Conservation (phyloP, 1,140 invertebrate genomes). For the Myzus persicae region DNA sequence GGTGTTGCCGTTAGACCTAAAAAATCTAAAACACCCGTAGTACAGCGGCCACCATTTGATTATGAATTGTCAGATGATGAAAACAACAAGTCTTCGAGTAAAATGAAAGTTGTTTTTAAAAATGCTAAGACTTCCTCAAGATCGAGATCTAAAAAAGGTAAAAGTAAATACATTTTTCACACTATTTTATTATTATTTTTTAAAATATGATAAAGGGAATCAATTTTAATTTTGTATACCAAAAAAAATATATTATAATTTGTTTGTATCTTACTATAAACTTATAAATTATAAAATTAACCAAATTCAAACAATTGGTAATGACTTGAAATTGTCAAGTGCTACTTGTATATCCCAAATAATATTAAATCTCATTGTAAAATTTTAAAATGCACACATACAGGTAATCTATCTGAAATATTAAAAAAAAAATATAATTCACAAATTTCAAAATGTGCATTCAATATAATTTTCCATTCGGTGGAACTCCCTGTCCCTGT, state of each 20-base stretch:
- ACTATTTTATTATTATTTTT: not conserved
- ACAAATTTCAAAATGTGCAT: not conserved
- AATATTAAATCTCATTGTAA: not conserved
- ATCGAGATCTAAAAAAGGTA: slow-evolving; percentile 49
- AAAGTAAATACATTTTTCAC: slow-evolving; percentile 37
- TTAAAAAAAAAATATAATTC: not conserved
- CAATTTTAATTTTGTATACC: not conserved
- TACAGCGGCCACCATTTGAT: not conserved
- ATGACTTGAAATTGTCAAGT: not conserved
- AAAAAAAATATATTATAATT: too few relatives aligned
- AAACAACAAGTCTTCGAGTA: slow-evolving; percentile 35
- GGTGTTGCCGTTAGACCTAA: not conserved
- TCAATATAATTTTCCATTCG: not conserved
- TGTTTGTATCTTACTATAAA: not conserved
- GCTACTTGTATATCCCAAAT: not conserved
- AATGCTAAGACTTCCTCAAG: not conserved
- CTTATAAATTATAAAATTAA: not conserved
- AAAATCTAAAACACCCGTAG: slow-evolving; percentile 39
- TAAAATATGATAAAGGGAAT: not conserved
- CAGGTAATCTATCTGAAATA: not conserved
- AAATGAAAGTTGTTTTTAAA: slow-evolving; percentile 55
- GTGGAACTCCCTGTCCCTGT: not conserved
- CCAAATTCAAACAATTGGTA: not conserved
- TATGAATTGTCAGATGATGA: slow-evolving; percentile 40
- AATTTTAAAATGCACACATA: not conserved